A percentile compares a stretch with the other conserved stretches of the same genome.
Conservation (phyloP, 2,888 invertebrate genomes). For the Dynastes maya region DNA sequence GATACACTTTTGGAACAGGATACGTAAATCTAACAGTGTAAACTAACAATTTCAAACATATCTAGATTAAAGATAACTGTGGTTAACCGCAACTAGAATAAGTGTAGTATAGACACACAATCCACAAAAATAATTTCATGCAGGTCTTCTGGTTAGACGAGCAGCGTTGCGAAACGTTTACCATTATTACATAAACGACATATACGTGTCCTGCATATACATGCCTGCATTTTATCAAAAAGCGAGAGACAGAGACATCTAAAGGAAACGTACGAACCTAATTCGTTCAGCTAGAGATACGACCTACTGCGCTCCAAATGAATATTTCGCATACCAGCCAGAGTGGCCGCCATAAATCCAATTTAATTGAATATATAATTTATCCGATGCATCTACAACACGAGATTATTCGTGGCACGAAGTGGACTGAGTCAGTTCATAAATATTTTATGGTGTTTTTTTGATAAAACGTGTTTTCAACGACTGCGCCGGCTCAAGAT, state of each 20-base stretch:
- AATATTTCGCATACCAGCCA: conserved; percentile 53
- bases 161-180: conserved; percentile 16
- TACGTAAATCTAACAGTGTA: too few relatives aligned
- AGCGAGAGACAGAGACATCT: conserved; percentile 38
- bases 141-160: conserved; percentile 9
- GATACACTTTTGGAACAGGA: too few relatives aligned
- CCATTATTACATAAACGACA: conserved; percentile 28
- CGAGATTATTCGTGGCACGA: conserved; percentile 42
- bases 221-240: background rate
- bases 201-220: conserved; percentile 25
- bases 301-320: conserved; percentile 53
- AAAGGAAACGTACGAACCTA: conserved; percentile 20
- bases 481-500: conserved; percentile 8
- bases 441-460: conserved; percentile 48
- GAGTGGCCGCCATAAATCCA: conserved; percentile 54
- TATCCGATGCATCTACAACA: conserved; percentile 47
- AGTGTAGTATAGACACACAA: background rate
- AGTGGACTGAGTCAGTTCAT: conserved; percentile 44
- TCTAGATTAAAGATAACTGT: conserved; percentile 4
- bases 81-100: background rate
- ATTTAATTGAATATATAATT: conserved; percentile 56
- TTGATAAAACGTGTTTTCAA: conserved; percentile 30
- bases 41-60: background rate
- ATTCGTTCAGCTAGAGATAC: conserved; percentile 30
- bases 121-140: conserved; percentile 25